Evolutionary conservation across 2,113 vertebrate species (phyloP).

Genomic region (Alosa alosa): DNA sequence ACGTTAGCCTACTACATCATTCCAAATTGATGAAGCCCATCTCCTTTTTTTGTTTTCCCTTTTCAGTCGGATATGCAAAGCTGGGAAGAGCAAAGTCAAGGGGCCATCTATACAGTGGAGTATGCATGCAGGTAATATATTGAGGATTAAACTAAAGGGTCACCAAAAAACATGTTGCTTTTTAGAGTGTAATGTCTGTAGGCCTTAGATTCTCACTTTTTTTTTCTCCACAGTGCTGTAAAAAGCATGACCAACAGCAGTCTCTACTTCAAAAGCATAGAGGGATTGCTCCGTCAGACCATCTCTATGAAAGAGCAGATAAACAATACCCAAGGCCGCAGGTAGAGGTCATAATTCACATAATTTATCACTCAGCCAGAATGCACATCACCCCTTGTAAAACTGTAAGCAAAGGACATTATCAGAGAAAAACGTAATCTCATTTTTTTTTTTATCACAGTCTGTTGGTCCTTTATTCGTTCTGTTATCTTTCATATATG

Average conservation of each 20-base stretch:
- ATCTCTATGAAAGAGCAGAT: slow-evolving; percentile 85
- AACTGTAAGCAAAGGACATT: background rate
- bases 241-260: slow-evolving; percentile 92
- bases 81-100: slow-evolving; percentile 97
- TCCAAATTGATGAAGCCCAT: background rate
- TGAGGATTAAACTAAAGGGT: background rate
- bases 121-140: slow-evolving; percentile 91
- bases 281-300: slow-evolving; percentile 82
- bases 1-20: background rate
- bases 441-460: background rate
- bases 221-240: slow-evolving; percentile 77
- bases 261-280: slow-evolving; percentile 89
- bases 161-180: background rate
- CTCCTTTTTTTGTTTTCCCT: background rate
- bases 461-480: background rate
- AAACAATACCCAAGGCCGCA: slow-evolving; percentile 78
- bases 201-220: background rate
- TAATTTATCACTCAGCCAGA: background rate
- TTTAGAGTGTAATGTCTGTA: background rate
- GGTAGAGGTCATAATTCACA: slow-evolving; percentile 68
- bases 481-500: background rate
- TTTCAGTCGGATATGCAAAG: slow-evolving; percentile 92
- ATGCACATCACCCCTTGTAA: background rate
- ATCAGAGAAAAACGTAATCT: background rate
- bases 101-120: slow-evolving; percentile 92